Percentiles rank a stretch among this genome's conserved stretches.
phyloP scores from a whole-genome alignment of 2,113 vertebrate genomes.

The Ia io region DNA sequence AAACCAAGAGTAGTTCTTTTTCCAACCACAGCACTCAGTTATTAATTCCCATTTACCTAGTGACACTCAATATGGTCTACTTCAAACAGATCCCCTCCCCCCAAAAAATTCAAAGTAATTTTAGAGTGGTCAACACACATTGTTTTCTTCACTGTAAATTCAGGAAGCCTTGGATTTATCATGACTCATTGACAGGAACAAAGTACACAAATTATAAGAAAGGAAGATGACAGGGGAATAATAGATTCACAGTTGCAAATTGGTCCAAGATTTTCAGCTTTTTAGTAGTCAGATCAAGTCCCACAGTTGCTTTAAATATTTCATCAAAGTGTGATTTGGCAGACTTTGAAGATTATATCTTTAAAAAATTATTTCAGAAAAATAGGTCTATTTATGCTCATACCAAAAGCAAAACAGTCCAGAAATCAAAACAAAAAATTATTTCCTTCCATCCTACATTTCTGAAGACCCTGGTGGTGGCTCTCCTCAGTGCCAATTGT shows the following conservation, averaged over 20 bases:
- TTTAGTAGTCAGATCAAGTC: background rate
- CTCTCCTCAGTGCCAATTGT: background rate
- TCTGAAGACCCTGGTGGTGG: background rate
- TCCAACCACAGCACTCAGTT: background rate
- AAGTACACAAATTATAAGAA: background rate
- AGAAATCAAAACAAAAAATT: background rate
- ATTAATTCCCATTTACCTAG: background rate
- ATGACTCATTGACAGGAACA: background rate
- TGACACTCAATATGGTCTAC: background rate
- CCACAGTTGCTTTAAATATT: slow-evolving; percentile 7
- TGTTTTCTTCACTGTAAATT: background rate
- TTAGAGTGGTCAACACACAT: background rate
- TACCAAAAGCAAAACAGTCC: background rate
- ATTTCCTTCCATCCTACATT: background rate
- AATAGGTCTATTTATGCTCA: background rate
- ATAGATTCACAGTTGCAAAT: background rate
- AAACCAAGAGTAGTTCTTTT: background rate
- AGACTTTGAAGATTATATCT: slow-evolving; percentile 34
- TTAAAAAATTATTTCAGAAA: slow-evolving; percentile 10
- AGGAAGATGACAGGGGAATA: background rate
- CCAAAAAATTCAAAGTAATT: background rate
- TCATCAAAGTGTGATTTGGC: slow-evolving; percentile 1
- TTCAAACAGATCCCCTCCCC: background rate
- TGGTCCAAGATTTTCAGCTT: background rate
- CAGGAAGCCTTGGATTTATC: background rate